Evolutionary conservation across 2,797 vertebrate genomes (phyloP).

Genomic region (Cetoscarus ocellatus): DNA sequence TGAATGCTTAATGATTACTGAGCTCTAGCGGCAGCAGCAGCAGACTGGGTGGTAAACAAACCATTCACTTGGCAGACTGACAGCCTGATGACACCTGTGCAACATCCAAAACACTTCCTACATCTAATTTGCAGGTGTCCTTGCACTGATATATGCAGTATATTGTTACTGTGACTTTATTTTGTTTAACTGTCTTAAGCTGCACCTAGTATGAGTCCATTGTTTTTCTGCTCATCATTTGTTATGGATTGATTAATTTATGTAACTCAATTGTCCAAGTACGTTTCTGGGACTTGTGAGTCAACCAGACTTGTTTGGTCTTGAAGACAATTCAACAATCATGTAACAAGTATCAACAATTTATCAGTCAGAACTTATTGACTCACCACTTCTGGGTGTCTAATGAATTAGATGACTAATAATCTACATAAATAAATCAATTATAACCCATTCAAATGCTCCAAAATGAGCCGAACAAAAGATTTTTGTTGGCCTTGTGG

Average conservation of each 20-base stretch:
- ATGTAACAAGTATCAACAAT: constrained; percentile 5
- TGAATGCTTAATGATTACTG: constrained; percentile 63
- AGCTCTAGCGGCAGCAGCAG: constrained; percentile 42
- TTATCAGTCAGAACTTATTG: constrained; percentile 15
- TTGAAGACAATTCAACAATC: constrained; percentile 19
- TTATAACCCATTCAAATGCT: neutral
- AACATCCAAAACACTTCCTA: constrained; percentile 41
- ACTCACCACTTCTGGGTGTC: constrained; percentile 7
- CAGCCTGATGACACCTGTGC: constrained; percentile 61
- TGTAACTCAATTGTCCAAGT: neutral
- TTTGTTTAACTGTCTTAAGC: neutral
- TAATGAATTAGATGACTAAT: constrained; percentile 16
- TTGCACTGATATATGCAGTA: constrained; percentile 3
- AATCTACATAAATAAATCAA: neutral
- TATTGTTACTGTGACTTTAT: constrained; percentile 17
- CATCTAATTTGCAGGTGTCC: constrained; percentile 60
- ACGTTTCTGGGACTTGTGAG: neutral
- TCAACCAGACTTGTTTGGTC: constrained; percentile 27
- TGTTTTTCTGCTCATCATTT: neutral
- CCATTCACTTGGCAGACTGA: constrained; percentile 59
- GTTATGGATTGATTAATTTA: constrained; percentile 1
- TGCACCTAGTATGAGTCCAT: neutral
- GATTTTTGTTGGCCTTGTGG: neutral
- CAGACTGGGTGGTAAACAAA: constrained; percentile 73
- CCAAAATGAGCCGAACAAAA: neutral